Evolutionary conservation across 2,888 invertebrate genomes (phyloP), one percentile per base, ranked within the genome.

Genomic region (Aphodius granarius): DNA sequence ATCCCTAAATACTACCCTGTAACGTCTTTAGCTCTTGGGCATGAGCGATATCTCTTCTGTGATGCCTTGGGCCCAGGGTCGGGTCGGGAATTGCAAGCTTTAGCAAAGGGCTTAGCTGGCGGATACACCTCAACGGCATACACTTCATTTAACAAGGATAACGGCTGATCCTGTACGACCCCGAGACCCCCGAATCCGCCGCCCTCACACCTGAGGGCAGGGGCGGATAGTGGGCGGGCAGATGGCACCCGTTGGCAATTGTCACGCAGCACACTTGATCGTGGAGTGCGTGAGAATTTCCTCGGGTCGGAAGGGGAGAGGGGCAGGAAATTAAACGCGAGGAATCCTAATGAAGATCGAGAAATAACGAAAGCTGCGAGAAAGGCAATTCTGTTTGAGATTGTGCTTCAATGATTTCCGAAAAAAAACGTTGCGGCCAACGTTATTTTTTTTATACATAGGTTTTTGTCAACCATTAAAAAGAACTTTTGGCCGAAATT

Each of bases 91-190:
- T 86, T 85, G 85, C 84, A 43, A 84, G 83, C 83, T 83, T 83
- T 80, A 84, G 85, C 86, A 83, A 85, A 86, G 84, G 86, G 86
- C 86, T 86, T 86, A 86, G 84, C 83, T 43, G 43, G 82, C 83
- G 85, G 83, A 85, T 85, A 85, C 86, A 85, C 86, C 86, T 86
- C 85, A 81, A 83, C 79, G 79, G 73, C 80, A 82, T 86, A 86
- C 87, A 86, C 86, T 87, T 86, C 87, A 87, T 87, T 87, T 87
- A 87, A 86, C 87, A 83, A 82, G 84, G 86, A 87, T 87, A 87
- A 87, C 85, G 83, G 84, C 89, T 89, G 89, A 89, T 88, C 89
- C 87, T 68, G 22, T 43, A 68, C 68, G 68, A 68, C 68, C 74
- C 87, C 81, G 88, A 87, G 87, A 87, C 86, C 86, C 87, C 87